A percentile compares a stretch with the other conserved stretches of the same genome.
phyloP scores from a whole-genome alignment of 1,140 invertebrate species.

The Euwallacea similis region DNA sequence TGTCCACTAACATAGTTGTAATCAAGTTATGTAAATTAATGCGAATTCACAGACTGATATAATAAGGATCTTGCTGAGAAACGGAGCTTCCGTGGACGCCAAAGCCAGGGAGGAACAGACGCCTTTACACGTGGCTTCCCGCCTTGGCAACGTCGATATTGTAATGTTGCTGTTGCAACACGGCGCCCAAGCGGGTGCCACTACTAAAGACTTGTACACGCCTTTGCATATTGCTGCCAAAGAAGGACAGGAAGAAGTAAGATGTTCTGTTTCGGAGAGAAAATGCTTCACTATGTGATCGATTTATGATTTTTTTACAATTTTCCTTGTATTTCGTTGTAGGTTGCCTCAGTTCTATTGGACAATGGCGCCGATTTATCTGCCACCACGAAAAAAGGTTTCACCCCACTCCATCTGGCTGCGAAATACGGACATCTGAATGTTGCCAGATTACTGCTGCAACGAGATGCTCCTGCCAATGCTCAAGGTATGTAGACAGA shows the following conservation, averaged over 20 bases:
- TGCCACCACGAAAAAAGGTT: constrained; percentile 93
- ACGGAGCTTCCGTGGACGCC: constrained; percentile 92
- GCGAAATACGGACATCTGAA: constrained; percentile 96
- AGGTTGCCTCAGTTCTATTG: constrained; percentile 84
- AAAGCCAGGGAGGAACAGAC: constrained; percentile 91
- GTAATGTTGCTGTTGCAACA: constrained; percentile 89
- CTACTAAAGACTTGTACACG: constrained; percentile 93
- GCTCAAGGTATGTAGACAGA: constrained; percentile 72
- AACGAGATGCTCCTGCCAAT: constrained; percentile 85
- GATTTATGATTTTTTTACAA: not conserved
- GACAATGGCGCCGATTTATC: constrained; percentile 92
- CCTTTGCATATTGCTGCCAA: constrained; percentile 97
- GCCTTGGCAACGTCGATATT: constrained; percentile 92
- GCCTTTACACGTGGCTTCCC: constrained; percentile 88
- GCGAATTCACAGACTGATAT: constrained; percentile 79
- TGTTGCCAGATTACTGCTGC: constrained; percentile 85
- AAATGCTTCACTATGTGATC: not conserved
- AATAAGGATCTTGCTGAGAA: constrained; percentile 91
- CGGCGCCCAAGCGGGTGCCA: constrained; percentile 82
- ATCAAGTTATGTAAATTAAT: constrained; percentile 11
- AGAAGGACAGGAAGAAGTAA: constrained; percentile 87
- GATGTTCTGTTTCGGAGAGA: constrained; percentile 8
- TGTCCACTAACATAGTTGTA: not conserved
- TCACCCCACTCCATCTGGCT: constrained; percentile 95
- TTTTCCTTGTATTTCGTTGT: constrained; percentile 15